phyloP scores from a whole-genome alignment of 2,797 vertebrate species.

The Chaetophractus vellerosus region DNA sequence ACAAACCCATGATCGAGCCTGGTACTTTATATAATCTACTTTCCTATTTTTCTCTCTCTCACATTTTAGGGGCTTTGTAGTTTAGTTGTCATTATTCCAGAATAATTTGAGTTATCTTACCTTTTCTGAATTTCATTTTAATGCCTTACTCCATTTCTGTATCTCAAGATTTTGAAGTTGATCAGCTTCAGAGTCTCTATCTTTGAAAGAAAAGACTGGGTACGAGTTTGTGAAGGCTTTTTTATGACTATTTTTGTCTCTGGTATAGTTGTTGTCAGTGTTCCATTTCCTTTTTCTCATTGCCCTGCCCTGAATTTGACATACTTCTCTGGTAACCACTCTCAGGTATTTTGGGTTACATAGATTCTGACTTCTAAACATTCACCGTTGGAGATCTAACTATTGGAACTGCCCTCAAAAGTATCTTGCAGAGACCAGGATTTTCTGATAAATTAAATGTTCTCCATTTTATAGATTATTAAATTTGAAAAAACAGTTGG shows the following conservation, averaged over 20 bases:
- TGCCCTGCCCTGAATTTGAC: neutral
- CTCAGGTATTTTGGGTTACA: neutral
- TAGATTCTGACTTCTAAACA: neutral
- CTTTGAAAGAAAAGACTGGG: neutral
- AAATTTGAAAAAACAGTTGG: neutral
- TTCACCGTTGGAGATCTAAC: neutral
- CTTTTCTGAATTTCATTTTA: neutral
- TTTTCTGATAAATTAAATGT: neutral
- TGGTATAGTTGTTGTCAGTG: neutral
- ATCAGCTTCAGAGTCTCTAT: neutral
- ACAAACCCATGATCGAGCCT: neutral
- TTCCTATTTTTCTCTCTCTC: neutral
- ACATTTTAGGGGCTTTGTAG: neutral
- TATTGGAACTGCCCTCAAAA: neutral
- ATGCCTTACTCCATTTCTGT: neutral
- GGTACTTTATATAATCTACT: rapidly evolving
- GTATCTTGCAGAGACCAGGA: neutral
- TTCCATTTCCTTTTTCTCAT: neutral
- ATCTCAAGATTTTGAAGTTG: neutral
- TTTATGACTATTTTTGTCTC: neutral
- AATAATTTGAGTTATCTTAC: neutral
- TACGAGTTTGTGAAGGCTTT: neutral
- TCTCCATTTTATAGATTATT: neutral
- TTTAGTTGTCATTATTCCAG: neutral
- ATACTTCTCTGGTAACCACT: neutral